These are phyloP conservation scores for Talpa occidentalis DNA, from an alignment of 2,113 vertebrate genomes.

Conservation along the genomic window DNA sequence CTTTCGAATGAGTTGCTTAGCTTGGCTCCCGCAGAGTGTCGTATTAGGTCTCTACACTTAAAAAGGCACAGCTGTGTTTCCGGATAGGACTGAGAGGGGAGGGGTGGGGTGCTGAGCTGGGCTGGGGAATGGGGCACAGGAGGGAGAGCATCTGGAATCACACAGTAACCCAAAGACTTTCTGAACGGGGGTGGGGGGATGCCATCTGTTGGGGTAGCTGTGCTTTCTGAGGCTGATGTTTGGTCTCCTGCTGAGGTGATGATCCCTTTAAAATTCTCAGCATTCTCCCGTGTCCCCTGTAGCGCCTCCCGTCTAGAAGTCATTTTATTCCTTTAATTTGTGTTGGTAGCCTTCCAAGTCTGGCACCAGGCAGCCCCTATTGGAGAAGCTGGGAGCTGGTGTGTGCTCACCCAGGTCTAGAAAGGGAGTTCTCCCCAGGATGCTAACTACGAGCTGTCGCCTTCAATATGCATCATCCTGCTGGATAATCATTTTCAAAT, in stretches of 20 bases:
- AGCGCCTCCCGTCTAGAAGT: not conserved
- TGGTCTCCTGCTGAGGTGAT: conserved; percentile 62
- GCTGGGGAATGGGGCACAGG: too few species aligned
- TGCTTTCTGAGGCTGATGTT: conserved; percentile 25
- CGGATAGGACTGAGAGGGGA: not conserved
- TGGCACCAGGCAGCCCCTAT: conserved; percentile 39
- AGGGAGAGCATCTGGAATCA: not conserved
- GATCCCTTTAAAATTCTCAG: conserved; percentile 54
- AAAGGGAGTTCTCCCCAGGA: conserved; percentile 8
- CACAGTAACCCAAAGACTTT: not conserved
- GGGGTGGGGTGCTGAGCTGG: not conserved
- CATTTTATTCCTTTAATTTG: conserved; percentile 56
- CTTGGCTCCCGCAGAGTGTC: not conserved
- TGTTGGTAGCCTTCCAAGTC: conserved; percentile 31
- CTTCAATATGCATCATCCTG: not conserved
- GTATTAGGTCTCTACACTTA: not conserved
- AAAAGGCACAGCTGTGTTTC: not conserved
- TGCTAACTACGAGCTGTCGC: conserved; percentile 33
- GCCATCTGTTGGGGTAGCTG: conserved; percentile 32
- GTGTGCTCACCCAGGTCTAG: conserved; percentile 44
- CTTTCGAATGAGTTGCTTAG: not conserved
- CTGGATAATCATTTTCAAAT: conserved; percentile 67
- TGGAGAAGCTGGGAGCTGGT: not conserved
- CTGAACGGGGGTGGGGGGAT: not conserved
- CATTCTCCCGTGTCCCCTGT: not conserved